Evolutionary conservation across 1,140 invertebrate genomes (phyloP).

Genomic region (Drosophila ercepeae): DNA sequence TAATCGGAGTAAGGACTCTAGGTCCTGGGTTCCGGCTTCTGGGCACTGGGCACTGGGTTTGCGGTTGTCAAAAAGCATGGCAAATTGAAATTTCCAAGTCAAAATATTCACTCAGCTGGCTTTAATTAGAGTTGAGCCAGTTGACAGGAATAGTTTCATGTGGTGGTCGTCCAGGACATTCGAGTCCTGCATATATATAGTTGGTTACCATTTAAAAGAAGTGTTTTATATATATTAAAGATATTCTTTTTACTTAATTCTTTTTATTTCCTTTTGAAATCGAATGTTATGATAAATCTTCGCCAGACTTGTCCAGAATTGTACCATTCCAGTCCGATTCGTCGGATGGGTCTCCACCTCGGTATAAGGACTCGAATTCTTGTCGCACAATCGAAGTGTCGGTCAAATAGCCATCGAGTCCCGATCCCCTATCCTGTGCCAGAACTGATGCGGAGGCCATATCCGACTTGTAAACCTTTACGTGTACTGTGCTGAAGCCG

Average conservation of each 20-base stretch:
- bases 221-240: no score
- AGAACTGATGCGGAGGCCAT: neutral
- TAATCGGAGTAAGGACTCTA: constrained; percentile 3
- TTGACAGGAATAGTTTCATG: neutral
- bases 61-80: constrained; percentile 14
- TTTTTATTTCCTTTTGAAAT: neutral
- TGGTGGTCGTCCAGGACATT: neutral
- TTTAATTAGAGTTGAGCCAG: constrained; percentile 15
- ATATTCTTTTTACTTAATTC: no score
- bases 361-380: neutral
- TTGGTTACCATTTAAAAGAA: no score
- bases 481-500: neutral
- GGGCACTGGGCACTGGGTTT: neutral
- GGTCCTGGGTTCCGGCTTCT: neutral
- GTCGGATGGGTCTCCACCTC: neutral
- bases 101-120: constrained; percentile 12
- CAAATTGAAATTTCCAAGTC: constrained; percentile 41
- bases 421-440: neutral
- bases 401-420: neutral
- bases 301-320: neutral
- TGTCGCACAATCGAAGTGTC: neutral
- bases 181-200: neutral
- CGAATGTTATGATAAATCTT: neutral
- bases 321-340: neutral
- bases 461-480: neutral